Base-by-base conservation (phyloP, 2,888 invertebrate species). In the Euplexia lucipara region DNA sequence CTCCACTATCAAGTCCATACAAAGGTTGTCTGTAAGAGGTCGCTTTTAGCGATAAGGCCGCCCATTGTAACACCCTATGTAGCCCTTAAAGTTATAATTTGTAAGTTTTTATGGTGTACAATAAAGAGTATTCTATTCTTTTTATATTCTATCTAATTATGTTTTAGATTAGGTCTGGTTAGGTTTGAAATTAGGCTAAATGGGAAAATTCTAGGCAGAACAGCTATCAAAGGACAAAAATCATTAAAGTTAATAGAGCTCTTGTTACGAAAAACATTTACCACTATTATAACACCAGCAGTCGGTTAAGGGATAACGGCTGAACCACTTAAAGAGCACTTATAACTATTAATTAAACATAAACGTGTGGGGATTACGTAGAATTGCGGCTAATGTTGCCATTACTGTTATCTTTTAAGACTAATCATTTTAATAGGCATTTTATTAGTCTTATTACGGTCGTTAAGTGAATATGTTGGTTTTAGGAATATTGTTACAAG, bases 321-420 rank as follows among this genome's bases (percentile, higher is more conserved):
- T 18, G 32, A 47, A 54, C 56, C 59, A 74, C 58, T 80, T 71
- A 71, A 67, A 69, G n/a, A 60, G 53, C 65, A 69, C 61, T 75
- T 72, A 70, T 65, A 65, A 70, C 75, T 78, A 75, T 75, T 78
- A 72, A 70, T 81, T 63, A 34, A 56, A 49, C 58, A 76, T 70
- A 73, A 66, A 54, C 57, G 54, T 73, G 66, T 76, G 54, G 62
- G 64, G 72, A 80, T 81, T 75, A 76, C 72, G 66, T 70, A 52
- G 56, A 74, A 70, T 58, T 63, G 58, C 51, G 62, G 78, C 75
- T 67, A 84, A 88, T 79, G 70, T 52, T n/a, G 65, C 82, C 64
- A 83, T 90, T 89, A 83, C 70, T 75, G 80, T 87, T 87, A 88
- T 88, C 86, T 86, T 82, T 69, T 82, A 74, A 78, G 68, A 69